Percentiles rank a stretch among this genome's conserved stretches.
Conservation (phyloP, 2,888 invertebrate genomes). For the Abscondita cerata region DNA sequence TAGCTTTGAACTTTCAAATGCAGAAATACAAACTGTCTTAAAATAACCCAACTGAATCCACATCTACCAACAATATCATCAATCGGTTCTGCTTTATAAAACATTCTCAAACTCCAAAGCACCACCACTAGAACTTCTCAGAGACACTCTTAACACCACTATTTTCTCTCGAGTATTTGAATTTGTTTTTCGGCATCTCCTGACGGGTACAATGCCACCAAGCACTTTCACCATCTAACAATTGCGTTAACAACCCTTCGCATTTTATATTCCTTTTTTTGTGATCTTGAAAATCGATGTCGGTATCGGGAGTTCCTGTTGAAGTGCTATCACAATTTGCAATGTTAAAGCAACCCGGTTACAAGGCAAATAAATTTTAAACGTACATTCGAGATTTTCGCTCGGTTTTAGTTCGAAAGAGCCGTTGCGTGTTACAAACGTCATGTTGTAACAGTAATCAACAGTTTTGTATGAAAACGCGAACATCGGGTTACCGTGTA, state of each 20-base stretch:
- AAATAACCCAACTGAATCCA: constrained; percentile 74
- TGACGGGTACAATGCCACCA: constrained; percentile 68
- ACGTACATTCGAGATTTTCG: constrained; percentile 69
- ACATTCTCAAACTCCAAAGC: constrained; percentile 61
- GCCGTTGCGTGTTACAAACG: constrained; percentile 69
- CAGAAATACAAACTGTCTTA: constrained; percentile 72
- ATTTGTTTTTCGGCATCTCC: constrained; percentile 66
- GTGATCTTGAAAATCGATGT: constrained; percentile 46
- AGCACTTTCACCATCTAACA: constrained; percentile 65
- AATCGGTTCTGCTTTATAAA: constrained; percentile 70
- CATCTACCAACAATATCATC: constrained; percentile 70
- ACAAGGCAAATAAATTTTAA: constrained; percentile 73
- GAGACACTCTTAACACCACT: constrained; percentile 59
- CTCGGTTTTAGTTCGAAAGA: constrained; percentile 70
- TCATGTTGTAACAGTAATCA: constrained; percentile 76
- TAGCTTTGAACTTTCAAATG: constrained; percentile 64
- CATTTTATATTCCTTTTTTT: constrained; percentile 57
- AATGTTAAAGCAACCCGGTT: constrained; percentile 70
- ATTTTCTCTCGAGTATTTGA: constrained; percentile 66
- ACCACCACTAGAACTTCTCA: constrained; percentile 41
- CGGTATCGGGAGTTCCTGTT: constrained; percentile 29
- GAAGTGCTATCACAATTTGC: constrained; percentile 60
- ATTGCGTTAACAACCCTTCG: constrained; percentile 64
- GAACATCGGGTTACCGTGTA: constrained; percentile 72
- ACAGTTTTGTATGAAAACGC: constrained; percentile 71